Evolutionary conservation across 2,113 vertebrate genomes (phyloP).

Genomic region (Sporophila hypoxantha): DNA sequence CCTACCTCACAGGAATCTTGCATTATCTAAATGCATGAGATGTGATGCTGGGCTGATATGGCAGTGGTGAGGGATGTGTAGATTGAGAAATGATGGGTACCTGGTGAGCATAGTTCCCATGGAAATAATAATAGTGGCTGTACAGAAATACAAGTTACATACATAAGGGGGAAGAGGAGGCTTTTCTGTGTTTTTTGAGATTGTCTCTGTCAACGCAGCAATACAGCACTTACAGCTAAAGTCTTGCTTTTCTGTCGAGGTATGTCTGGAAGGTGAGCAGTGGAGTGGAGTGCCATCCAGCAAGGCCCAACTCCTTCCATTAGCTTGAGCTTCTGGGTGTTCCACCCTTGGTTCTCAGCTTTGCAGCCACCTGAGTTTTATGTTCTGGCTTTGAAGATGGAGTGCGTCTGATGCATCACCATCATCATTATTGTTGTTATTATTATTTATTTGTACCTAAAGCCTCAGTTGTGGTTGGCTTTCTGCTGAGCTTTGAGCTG

Average conservation of each 20-base stretch:
- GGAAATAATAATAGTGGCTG: not conserved
- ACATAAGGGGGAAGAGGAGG: not conserved
- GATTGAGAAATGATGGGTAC: not conserved
- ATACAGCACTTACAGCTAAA: not conserved
- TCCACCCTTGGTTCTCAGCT: not conserved
- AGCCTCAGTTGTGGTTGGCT: not conserved
- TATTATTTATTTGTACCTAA: not conserved
- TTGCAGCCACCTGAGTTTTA: not conserved
- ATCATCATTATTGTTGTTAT: not conserved
- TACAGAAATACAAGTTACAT: not conserved
- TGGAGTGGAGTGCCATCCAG: not conserved
- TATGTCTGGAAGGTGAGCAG: not conserved
- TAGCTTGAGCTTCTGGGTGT: not conserved
- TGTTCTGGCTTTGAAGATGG: not conserved
- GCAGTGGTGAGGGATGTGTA: not conserved
- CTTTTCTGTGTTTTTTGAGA: not conserved
- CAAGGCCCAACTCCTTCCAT: not conserved
- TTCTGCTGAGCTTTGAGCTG: constrained; percentile 14
- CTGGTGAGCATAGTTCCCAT: not conserved
- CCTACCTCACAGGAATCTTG: not conserved
- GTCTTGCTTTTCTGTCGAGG: not conserved
- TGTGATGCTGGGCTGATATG: not conserved
- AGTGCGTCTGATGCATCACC: not conserved
- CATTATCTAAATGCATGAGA: not conserved
- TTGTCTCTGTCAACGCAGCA: not conserved